Conservation (phyloP, 2,797 vertebrate genomes). For the Trachurus trachurus region DNA sequence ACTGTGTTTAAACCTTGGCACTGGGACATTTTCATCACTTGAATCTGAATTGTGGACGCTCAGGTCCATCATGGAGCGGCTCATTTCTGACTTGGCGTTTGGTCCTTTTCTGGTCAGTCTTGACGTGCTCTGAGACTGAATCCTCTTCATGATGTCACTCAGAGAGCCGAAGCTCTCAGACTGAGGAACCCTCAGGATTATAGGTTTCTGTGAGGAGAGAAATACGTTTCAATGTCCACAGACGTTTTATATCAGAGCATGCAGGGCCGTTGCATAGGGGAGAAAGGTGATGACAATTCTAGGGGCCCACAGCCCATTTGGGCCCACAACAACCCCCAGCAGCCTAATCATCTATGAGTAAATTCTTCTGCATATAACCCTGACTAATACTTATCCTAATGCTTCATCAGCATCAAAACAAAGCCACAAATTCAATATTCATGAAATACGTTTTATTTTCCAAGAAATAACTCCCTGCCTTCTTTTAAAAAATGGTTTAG, state of each 20-base stretch:
- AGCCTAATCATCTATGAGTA: too few relatives aligned
- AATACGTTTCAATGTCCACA: slow-evolving; percentile 25
- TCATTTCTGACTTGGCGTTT: slow-evolving; percentile 54
- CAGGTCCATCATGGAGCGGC: slow-evolving; percentile 79
- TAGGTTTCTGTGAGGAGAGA: slow-evolving; percentile 71
- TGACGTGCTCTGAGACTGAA: slow-evolving; percentile 44
- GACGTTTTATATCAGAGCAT: background rate
- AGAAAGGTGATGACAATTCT: too few relatives aligned
- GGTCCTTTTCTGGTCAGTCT: slow-evolving; percentile 20
- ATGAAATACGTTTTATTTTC: too few relatives aligned
- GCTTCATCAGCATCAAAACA: too few relatives aligned
- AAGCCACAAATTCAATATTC: too few relatives aligned
- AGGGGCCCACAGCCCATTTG: too few relatives aligned
- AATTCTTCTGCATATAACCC: too few relatives aligned
- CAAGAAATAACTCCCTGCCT: too few relatives aligned
- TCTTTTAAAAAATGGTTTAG: too few relatives aligned
- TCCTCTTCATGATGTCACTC: slow-evolving; percentile 79
- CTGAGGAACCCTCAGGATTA: slow-evolving; percentile 73
- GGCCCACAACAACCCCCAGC: too few relatives aligned
- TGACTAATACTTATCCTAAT: too few relatives aligned
- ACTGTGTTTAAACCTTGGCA: slow-evolving; percentile 55
- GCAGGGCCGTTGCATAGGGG: too few relatives aligned
- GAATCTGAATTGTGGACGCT: slow-evolving; percentile 32
- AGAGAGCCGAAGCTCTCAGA: slow-evolving; percentile 66
- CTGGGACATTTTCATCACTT: slow-evolving; percentile 15